Evolutionary conservation across 2,113 vertebrate species (phyloP).

Genomic region (Laticauda colubrina): DNA sequence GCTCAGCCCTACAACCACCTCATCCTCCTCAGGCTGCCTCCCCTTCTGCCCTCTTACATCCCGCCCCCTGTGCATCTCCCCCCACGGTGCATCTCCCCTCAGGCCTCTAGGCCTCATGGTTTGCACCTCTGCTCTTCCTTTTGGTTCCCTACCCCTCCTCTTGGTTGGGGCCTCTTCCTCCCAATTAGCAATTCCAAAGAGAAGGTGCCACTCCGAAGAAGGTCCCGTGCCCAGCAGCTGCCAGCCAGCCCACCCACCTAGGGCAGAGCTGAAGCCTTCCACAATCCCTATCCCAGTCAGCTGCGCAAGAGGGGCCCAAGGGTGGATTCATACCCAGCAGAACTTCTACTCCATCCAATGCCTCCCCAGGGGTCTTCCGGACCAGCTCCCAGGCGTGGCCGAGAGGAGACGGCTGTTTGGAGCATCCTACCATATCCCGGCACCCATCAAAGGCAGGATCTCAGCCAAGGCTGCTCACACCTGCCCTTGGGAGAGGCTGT

Average conservation of each 20-base stretch:
- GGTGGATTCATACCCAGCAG: not conserved
- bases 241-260: too few relatives aligned
- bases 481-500: not conserved
- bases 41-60: not conserved
- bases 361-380: not conserved
- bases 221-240: not conserved
- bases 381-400: not conserved
- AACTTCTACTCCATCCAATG: not conserved
- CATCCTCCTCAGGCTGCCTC: not conserved
- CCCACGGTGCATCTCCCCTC: not conserved
- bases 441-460: not conserved
- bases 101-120: not conserved
- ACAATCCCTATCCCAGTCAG: not conserved
- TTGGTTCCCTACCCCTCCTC: too few relatives aligned
- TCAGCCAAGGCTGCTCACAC: not conserved
- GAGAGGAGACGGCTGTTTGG: not conserved
- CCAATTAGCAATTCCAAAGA: not conserved
- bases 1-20: not conserved
- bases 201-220: not conserved
- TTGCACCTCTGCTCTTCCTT: not conserved
- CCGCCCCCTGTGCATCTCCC: too few relatives aligned
- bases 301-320: not conserved
- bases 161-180: too few relatives aligned
- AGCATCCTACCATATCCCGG: not conserved
- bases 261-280: not conserved